phyloP scores from a whole-genome alignment of 2,888 invertebrate species.

The Aphodius sticticus region DNA sequence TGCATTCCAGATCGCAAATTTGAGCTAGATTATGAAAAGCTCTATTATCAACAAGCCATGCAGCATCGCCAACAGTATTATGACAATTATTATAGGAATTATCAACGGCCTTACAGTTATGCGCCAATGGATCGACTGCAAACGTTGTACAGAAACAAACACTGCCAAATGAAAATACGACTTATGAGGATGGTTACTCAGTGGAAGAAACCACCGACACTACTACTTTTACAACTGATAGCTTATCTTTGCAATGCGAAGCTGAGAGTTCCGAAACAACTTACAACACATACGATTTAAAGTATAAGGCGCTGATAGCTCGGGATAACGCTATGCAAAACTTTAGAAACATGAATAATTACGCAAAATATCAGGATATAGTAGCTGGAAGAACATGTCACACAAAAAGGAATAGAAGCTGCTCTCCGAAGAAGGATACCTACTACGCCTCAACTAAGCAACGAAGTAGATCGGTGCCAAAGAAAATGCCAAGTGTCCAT shows the following conservation, averaged over 20 bases:
- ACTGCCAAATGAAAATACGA: not conserved
- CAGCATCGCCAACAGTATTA: not conserved
- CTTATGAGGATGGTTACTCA: not conserved
- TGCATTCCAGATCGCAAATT: too few relatives aligned
- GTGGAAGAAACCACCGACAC: too few relatives aligned
- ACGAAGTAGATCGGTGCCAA: not conserved
- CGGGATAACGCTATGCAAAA: too few relatives aligned
- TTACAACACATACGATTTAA: not conserved
- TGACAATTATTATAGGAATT: slow-evolving; percentile 7
- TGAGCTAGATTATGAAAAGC: too few relatives aligned
- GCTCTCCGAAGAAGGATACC: not conserved
- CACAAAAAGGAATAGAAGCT: not conserved
- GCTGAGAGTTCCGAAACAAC: slow-evolving; percentile 7
- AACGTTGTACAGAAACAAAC: slow-evolving; percentile 8
- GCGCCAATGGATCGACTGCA: not conserved
- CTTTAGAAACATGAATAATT: not conserved
- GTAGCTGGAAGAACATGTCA: not conserved
- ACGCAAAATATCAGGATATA: not conserved
- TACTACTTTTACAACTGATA: not conserved
- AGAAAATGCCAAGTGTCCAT: not conserved
- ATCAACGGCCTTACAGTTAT: not conserved
- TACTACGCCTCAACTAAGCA: not conserved
- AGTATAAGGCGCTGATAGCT: not conserved
- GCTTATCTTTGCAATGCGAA: slow-evolving; percentile 6
- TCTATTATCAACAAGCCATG: too few relatives aligned